phyloP scores from a whole-genome alignment of 2,113 vertebrate species.

The Chloroceryle aenea region DNA sequence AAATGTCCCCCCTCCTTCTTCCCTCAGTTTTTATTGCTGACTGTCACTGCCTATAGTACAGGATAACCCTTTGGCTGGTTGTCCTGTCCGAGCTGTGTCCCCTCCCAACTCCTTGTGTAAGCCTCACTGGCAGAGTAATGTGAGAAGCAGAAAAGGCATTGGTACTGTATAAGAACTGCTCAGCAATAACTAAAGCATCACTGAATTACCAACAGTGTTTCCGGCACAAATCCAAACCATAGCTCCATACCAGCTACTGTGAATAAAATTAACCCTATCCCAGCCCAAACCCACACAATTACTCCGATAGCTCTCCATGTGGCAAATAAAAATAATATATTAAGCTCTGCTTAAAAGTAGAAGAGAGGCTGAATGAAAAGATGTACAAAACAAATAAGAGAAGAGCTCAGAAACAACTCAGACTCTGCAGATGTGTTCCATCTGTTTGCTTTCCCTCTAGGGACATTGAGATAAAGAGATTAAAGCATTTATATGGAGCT shows the following conservation, averaged over 20 bases:
- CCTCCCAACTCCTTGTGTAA: neutral
- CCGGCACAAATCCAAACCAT: neutral
- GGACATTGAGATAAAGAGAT: constrained; percentile 41
- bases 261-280: neutral
- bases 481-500: constrained; percentile 15
- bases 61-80: neutral
- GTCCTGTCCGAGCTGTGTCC: neutral
- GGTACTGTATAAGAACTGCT: neutral
- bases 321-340: neutral
- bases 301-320: neutral
- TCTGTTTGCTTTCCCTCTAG: constrained; percentile 56
- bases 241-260: neutral
- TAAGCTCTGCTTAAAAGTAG: neutral
- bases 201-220: neutral
- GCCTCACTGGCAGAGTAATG: no score
- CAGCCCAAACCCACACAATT: neutral
- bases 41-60: neutral
- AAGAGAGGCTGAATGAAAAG: neutral
- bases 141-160: neutral
- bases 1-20: neutral
- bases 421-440: constrained; percentile 45
- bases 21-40: neutral
- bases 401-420: constrained; percentile 8
- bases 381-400: constrained; percentile 17
- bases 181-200: neutral